A percentile compares a stretch with the other conserved stretches of the same genome.
These are phyloP conservation scores for Rhinogobius similis DNA, from an alignment of 2,113 vertebrate species.

Conservation along the genomic window DNA sequence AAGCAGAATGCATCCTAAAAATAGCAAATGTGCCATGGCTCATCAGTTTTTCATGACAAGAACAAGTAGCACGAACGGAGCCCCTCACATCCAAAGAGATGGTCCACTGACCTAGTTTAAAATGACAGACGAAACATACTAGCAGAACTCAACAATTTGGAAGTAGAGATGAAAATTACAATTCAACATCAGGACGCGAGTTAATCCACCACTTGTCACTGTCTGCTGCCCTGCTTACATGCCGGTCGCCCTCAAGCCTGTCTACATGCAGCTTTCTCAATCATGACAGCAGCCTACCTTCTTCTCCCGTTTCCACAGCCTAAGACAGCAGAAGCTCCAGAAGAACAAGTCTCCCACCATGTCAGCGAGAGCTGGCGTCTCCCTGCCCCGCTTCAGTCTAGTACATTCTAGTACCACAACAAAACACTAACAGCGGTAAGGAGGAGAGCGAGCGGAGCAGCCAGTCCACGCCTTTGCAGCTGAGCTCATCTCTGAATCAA, in stretches of 20 bases:
- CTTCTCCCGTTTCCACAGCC: slow-evolving; percentile 78
- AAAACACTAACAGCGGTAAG: slow-evolving; percentile 32
- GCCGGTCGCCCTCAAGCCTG: slow-evolving; percentile 13
- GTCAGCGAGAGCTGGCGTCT: slow-evolving; percentile 54
- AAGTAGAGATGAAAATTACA: background rate
- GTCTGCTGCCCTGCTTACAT: slow-evolving; percentile 18
- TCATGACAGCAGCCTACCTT: slow-evolving; percentile 70
- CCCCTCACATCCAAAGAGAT: background rate
- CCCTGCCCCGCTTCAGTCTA: slow-evolving; percentile 50
- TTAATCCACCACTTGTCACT: slow-evolving; percentile 13
- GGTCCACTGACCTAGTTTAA: slow-evolving; percentile 43
- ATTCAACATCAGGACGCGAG: slow-evolving; percentile 24
- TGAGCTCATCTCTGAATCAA: slow-evolving; percentile 76
- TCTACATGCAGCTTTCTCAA: background rate
- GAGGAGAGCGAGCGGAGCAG: slow-evolving; percentile 19
- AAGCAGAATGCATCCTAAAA: slow-evolving; percentile 42
- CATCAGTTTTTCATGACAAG: slow-evolving; percentile 60
- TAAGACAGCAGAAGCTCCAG: slow-evolving; percentile 82
- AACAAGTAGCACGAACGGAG: slow-evolving; percentile 16
- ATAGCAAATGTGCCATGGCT: slow-evolving; percentile 40
- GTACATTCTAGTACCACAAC: slow-evolving; percentile 72
- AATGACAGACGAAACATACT: slow-evolving; percentile 13
- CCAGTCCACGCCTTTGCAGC: slow-evolving; percentile 67
- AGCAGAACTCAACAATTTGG: background rate
- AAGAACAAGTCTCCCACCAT: slow-evolving; percentile 80